These are phyloP conservation scores for Lophius piscatorius DNA, from an alignment of 2,113 vertebrate genomes.

Conservation along the genomic window DNA sequence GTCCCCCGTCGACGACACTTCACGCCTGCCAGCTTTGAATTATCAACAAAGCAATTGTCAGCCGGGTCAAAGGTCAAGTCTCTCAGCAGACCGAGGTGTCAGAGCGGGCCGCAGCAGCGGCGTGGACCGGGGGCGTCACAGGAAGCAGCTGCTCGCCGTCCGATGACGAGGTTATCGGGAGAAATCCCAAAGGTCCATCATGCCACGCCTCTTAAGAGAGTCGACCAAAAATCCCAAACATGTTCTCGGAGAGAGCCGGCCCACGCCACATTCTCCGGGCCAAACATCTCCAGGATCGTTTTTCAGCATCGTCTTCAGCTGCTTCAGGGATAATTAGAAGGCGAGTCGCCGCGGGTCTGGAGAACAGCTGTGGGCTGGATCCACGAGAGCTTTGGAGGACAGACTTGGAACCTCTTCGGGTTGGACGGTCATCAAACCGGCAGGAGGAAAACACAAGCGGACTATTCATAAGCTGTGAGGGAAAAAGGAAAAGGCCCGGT, in stretches of 20 bases:
- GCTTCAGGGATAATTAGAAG: conserved; percentile 60
- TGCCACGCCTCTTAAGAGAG: background rate
- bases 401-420: conserved; percentile 16
- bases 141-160: conserved; percentile 63
- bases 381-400: conserved; percentile 27
- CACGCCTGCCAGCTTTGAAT: conserved; percentile 51
- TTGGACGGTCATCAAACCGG: conserved; percentile 37
- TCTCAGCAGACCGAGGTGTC: conserved; percentile 9
- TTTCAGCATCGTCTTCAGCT: conserved; percentile 52
- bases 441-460: conserved; percentile 10
- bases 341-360: conserved; percentile 40
- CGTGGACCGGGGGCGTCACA: conserved; percentile 27
- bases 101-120: conserved; percentile 18
- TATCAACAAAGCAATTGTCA: conserved; percentile 32
- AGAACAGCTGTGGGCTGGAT: conserved; percentile 69
- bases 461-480: background rate
- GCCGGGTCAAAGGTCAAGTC: conserved; percentile 36
- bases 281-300: too few relatives aligned
- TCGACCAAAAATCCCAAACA: background rate
- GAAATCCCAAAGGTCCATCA: too few relatives aligned
- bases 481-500: background rate
- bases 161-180: conserved; percentile 12
- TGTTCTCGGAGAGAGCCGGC: background rate
- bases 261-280: conserved; percentile 36
- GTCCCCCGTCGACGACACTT: too few relatives aligned